phyloP scores from a whole-genome alignment of 1,140 invertebrate genomes.

The Pseudomyrmex pallidus region DNA sequence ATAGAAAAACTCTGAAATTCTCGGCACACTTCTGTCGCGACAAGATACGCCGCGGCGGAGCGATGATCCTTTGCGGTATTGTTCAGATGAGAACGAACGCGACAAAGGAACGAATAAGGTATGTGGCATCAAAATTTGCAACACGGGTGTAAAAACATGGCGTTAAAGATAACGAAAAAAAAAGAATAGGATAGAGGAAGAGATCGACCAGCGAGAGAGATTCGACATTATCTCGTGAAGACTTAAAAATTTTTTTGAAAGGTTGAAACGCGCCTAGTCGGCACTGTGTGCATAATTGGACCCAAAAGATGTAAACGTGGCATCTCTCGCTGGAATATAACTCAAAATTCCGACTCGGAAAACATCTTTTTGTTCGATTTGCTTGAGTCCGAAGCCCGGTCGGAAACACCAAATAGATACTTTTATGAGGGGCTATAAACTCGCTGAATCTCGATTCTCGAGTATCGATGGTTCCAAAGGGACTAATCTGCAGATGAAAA shows the following conservation, averaged over 20 bases:
- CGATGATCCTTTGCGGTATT: slow-evolving; percentile 13
- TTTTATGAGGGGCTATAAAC: slow-evolving; percentile 78
- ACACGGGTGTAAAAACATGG: slow-evolving; percentile 20
- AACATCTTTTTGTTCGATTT: slow-evolving; percentile 71
- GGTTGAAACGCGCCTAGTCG: slow-evolving; percentile 42
- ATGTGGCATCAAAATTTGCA: slow-evolving; percentile 9
- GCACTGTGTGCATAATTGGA: slow-evolving; percentile 70
- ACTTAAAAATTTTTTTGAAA: background rate
- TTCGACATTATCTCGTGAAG: slow-evolving; percentile 13
- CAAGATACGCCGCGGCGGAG: background rate
- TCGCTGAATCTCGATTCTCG: slow-evolving; percentile 68
- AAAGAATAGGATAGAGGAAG: slow-evolving; percentile 11
- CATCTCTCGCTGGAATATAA: slow-evolving; percentile 31
- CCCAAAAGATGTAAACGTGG: slow-evolving; percentile 58
- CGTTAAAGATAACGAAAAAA: slow-evolving; percentile 13
- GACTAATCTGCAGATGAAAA: slow-evolving; percentile 81
- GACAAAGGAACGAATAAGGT: background rate
- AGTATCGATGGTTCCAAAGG: slow-evolving; percentile 79
- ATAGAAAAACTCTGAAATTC: no score
- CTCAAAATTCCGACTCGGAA: slow-evolving; percentile 64
- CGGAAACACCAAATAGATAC: slow-evolving; percentile 80
- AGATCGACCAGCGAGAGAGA: background rate
- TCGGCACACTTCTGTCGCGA: no score
- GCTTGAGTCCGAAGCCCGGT: slow-evolving; percentile 49
- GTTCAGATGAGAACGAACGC: background rate